A percentile compares a stretch with the other conserved stretches of the same genome.
Evolutionary conservation across 2,888 invertebrate species (phyloP).

Genomic region (Drosophila melanosoma): DNA sequence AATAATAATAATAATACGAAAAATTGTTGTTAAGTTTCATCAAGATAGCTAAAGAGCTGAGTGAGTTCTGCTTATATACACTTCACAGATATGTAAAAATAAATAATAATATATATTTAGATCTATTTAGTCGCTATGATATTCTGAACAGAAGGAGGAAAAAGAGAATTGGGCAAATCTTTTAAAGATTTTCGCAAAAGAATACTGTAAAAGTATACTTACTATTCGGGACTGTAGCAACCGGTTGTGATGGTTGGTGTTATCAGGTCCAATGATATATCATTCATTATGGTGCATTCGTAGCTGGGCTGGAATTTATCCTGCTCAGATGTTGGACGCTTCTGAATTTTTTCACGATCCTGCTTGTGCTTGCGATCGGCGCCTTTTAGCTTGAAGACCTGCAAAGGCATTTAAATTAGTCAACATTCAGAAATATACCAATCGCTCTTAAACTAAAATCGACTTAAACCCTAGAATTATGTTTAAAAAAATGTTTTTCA

Average conservation of each 20-base stretch:
- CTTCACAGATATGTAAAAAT: too few species aligned
- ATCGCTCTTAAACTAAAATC: neutral
- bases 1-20: too few species aligned
- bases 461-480: neutral
- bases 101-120: neutral
- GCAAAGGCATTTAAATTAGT: neutral
- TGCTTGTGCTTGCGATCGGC: constrained; percentile 99
- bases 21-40: neutral
- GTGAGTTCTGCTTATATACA: neutral
- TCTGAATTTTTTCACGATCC: constrained; percentile 96
- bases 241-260: constrained; percentile 73
- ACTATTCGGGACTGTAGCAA: constrained; percentile 85
- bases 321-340: constrained; percentile 92
- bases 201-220: constrained; percentile 58
- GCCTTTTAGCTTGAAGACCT: constrained; percentile 95
- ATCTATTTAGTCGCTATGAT: neutral
- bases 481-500: neutral
- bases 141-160: neutral
- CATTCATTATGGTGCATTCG: constrained; percentile 96
- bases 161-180: neutral
- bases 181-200: neutral
- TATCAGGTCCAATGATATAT: constrained; percentile 87
- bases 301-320: constrained; percentile 98
- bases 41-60: neutral
- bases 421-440: too few species aligned